phyloP scores from a whole-genome alignment of 2,113 vertebrate genomes.

The Sorex araneus region DNA sequence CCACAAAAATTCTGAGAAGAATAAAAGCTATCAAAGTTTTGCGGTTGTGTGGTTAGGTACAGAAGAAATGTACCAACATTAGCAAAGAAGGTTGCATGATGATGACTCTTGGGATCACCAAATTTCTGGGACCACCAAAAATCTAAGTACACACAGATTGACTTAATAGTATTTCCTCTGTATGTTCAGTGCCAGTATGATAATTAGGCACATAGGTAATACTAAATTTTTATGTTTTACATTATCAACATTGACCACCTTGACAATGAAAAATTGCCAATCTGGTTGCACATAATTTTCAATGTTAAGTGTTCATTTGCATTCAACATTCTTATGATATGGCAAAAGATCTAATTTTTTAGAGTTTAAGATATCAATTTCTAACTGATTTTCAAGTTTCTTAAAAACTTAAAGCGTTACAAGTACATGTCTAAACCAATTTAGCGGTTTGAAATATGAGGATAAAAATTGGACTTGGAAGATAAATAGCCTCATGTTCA shows the following conservation, averaged over 20 bases:
- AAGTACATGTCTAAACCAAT: conserved; percentile 74
- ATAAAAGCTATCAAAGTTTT: conserved; percentile 32
- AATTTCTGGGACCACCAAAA: conserved; percentile 49
- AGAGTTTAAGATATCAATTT: conserved; percentile 59
- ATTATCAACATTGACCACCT: conserved; percentile 61
- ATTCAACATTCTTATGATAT: conserved; percentile 64
- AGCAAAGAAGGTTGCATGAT: not conserved
- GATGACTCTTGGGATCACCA: conserved; percentile 41
- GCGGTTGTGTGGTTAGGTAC: conserved; percentile 36
- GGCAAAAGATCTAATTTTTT: conserved; percentile 55
- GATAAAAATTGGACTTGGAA: conserved; percentile 76
- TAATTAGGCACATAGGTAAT: conserved; percentile 72
- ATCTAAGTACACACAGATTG: conserved; percentile 37
- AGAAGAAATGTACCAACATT: conserved; percentile 41
- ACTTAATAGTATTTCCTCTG: conserved; percentile 11
- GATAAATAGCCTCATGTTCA: conserved; percentile 76
- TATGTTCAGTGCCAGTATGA: conserved; percentile 55
- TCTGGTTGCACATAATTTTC: conserved; percentile 67
- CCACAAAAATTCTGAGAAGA: conserved; percentile 75
- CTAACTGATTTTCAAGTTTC: conserved; percentile 63
- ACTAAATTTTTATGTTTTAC: conserved; percentile 74
- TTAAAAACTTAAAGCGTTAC: conserved; percentile 60
- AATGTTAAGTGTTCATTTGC: conserved; percentile 58
- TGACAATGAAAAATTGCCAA: conserved; percentile 79
- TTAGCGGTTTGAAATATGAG: conserved; percentile 70